Base-by-base conservation (phyloP, 2,888 invertebrate species). In the Eurytoma adleriae region DNA sequence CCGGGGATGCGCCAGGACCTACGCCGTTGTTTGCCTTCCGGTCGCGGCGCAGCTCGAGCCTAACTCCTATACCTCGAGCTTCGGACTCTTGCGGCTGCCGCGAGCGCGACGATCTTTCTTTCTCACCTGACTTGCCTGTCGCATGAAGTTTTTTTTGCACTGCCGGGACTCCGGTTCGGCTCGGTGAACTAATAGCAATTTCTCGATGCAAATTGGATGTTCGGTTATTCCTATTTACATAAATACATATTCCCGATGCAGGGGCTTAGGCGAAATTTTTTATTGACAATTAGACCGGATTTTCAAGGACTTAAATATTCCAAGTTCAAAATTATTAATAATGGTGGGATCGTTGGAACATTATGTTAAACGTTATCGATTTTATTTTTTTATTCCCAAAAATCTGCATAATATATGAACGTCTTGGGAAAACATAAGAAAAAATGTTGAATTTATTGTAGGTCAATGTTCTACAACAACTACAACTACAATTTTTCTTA, bases 131-230 rank as follows among this genome's bases (percentile, higher is more conserved):
- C 48, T 71, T 79, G 64, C 13, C 27, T 61, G 66, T 30, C 16
- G 59, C 59, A 57, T 40, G 40, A 4, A 59, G 20, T 40, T 59
- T 40, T 57, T 57, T 70, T 30, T 30, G 30, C 30, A 30, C 4
- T 4, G 30, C 2, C 4, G 30, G 30, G 30, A 30, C 30, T 30
- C 3, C 40, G 0, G 40, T 40, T 40, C 40, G 40, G 40, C 40
- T 40, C 59, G 56, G 48, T 71, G 70, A 40, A 20, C 59, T 20
- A n/a, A 20, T 71, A 59, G 24, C 40, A 5, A 40, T 40, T 59
- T 71, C 24, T 24, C 48, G 24, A 71, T 71, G 70, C 48, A 59
- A 71, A 71, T 71, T 71, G 50, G 48, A 27, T 20, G 30, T 3
- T 27, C n/a, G 30, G 56, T 20, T 59, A 4, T 30, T 40, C 7